Evolutionary conservation across 2,113 vertebrate species (phyloP).

Genomic region (Morone chrysops): DNA sequence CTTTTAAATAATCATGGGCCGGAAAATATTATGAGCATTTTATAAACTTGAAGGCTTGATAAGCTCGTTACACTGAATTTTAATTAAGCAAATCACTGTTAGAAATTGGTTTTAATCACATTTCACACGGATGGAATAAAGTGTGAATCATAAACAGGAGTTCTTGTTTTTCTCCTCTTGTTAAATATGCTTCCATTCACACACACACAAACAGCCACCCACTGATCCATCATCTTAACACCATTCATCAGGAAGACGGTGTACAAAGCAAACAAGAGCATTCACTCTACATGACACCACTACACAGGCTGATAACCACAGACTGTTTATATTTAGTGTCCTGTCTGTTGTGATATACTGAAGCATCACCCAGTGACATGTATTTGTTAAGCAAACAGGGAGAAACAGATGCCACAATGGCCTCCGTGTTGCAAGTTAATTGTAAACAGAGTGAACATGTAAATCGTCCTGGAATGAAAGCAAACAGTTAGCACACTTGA

Average conservation of each 20-base stretch:
- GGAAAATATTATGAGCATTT: slow-evolving; percentile 48
- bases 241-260: slow-evolving; percentile 45
- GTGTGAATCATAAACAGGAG: slow-evolving; percentile 19
- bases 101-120: slow-evolving; percentile 53
- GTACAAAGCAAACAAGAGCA: slow-evolving; percentile 31
- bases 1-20: slow-evolving; percentile 20
- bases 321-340: slow-evolving; percentile 36
- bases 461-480: slow-evolving; percentile 37
- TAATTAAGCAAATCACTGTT: slow-evolving; percentile 50
- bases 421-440: slow-evolving; percentile 30
- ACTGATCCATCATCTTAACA: slow-evolving; percentile 43
- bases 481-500: slow-evolving; percentile 27
- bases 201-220: slow-evolving; percentile 14
- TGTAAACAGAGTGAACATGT: slow-evolving; percentile 39
- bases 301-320: slow-evolving; percentile 42
- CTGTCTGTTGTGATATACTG: slow-evolving; percentile 42
- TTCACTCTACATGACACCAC: slow-evolving; percentile 21
- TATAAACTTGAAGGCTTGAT: slow-evolving; percentile 49
- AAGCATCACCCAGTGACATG: slow-evolving; percentile 14
- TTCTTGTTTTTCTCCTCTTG: slow-evolving; percentile 28
- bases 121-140: slow-evolving; percentile 24
- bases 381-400: slow-evolving; percentile 43
- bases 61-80: slow-evolving; percentile 48
- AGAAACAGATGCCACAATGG: slow-evolving; percentile 10
- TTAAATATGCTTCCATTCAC: slow-evolving; percentile 28